phyloP scores from a whole-genome alignment of 2,797 vertebrate genomes.

The Sebastes umbrosus region DNA sequence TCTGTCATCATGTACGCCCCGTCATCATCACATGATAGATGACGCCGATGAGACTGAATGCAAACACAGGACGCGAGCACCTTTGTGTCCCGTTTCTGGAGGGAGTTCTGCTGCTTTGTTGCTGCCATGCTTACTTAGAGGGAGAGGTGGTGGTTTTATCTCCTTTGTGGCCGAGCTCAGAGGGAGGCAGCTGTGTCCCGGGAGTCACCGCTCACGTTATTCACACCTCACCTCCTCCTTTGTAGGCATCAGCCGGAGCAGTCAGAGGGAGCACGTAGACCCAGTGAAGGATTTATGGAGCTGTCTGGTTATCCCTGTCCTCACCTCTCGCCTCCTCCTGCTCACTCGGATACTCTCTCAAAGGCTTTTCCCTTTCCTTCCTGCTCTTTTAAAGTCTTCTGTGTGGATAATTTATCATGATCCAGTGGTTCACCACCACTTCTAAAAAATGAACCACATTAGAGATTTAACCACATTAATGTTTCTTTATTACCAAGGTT shows the following conservation, averaged over 20 bases:
- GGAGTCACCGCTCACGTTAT: slow-evolving; percentile 59
- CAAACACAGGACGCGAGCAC: slow-evolving; percentile 10
- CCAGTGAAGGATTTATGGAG: slow-evolving; percentile 47
- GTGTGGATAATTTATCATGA: slow-evolving; percentile 24
- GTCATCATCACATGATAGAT: background rate
- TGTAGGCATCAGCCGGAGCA: slow-evolving; percentile 52
- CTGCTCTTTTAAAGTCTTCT: slow-evolving; percentile 29
- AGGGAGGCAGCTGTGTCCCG: slow-evolving; percentile 70
- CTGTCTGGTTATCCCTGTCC: slow-evolving; percentile 8
- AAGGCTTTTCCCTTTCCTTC: slow-evolving; percentile 24
- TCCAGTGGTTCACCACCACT: slow-evolving; percentile 34
- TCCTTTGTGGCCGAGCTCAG: slow-evolving; percentile 33
- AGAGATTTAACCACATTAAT: slow-evolving; percentile 20
- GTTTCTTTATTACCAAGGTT: slow-evolving; percentile 23
- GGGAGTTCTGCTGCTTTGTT: slow-evolving; percentile 27
- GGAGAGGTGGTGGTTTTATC: slow-evolving; percentile 16
- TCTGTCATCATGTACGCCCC: background rate
- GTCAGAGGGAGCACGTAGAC: slow-evolving; percentile 50
- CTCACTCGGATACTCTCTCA: slow-evolving; percentile 22
- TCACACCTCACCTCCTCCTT: slow-evolving; percentile 74
- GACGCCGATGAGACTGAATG: background rate
- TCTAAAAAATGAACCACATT: slow-evolving; percentile 1
- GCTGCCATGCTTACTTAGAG: background rate
- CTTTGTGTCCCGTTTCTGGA: slow-evolving; percentile 27
- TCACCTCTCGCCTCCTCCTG: slow-evolving; percentile 13